Evolutionary conservation across 2,888 invertebrate species (phyloP).

Genomic region (Phasia obesa): DNA sequence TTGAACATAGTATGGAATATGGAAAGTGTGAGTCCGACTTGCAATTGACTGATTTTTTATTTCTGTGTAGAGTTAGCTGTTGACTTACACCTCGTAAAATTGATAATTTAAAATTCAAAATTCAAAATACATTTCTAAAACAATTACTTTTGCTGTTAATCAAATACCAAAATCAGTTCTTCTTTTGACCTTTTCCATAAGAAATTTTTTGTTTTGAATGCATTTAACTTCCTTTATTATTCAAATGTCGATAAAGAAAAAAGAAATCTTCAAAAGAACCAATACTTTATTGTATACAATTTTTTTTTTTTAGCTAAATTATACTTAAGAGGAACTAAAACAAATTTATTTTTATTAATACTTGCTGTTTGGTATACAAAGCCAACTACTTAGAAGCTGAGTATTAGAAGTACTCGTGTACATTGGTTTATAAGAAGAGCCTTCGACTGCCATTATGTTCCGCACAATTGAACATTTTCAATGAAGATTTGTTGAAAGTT

Average conservation of each 20-base stretch:
- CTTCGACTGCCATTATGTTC: constrained; percentile 65
- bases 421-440: constrained; percentile 40
- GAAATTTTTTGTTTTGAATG: constrained; percentile 46
- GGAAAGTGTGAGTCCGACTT: too few relatives aligned
- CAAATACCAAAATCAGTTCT: background rate
- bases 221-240: constrained; percentile 50
- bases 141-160: constrained; percentile 25
- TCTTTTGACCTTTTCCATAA: background rate
- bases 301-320: constrained; percentile 22
- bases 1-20: too few relatives aligned
- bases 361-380: constrained; percentile 10
- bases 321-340: background rate
- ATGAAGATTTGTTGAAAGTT: constrained; percentile 48
- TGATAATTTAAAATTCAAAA: too few relatives aligned
- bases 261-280: background rate
- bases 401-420: constrained; percentile 39
- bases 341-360: background rate
- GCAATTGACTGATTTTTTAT: too few relatives aligned
- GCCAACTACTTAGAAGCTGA: constrained; percentile 25
- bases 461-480: constrained; percentile 71
- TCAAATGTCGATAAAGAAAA: background rate
- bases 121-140: too few relatives aligned
- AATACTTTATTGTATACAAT: constrained; percentile 33
- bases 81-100: too few relatives aligned
- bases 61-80: too few relatives aligned